phyloP scores from a whole-genome alignment of 2,113 vertebrate genomes.

The Telmatochromis bifrenatus region DNA sequence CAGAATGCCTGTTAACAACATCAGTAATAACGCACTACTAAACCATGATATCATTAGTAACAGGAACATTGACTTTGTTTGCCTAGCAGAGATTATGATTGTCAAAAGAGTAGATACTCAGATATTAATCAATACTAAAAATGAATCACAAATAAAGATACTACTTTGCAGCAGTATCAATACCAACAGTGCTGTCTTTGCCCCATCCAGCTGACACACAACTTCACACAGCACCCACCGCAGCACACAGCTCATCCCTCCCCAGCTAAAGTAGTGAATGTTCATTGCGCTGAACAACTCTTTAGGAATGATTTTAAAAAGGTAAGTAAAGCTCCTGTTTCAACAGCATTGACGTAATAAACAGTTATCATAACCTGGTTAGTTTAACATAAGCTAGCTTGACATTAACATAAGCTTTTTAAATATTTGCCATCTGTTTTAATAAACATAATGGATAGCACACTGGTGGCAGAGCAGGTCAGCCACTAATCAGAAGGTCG shows the following conservation, averaged over 20 bases:
- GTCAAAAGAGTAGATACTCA: not conserved
- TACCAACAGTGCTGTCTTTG: not conserved
- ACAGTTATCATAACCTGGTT: not conserved
- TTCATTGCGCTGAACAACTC: not conserved
- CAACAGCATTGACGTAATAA: not conserved
- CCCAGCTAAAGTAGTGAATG: not conserved
- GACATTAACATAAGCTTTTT: fast-evolving
- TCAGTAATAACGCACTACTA: not conserved
- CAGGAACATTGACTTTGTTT: not conserved
- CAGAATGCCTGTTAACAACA: not conserved
- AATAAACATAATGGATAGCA: not conserved
- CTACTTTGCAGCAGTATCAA: not conserved
- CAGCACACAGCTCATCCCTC: not conserved
- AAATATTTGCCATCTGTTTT: not conserved
- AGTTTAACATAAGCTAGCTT: not conserved
- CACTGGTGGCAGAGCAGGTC: not conserved
- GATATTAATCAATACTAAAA: not conserved
- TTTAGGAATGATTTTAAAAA: not conserved
- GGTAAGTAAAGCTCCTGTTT: not conserved
- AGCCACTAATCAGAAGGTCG: no score
- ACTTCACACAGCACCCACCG: not conserved
- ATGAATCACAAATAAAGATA: not conserved
- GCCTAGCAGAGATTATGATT: not conserved
- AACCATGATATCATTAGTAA: not conserved
- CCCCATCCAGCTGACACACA: not conserved